phyloP scores from a whole-genome alignment of 2,888 invertebrate genomes.

The Drosophila tanythrix region DNA sequence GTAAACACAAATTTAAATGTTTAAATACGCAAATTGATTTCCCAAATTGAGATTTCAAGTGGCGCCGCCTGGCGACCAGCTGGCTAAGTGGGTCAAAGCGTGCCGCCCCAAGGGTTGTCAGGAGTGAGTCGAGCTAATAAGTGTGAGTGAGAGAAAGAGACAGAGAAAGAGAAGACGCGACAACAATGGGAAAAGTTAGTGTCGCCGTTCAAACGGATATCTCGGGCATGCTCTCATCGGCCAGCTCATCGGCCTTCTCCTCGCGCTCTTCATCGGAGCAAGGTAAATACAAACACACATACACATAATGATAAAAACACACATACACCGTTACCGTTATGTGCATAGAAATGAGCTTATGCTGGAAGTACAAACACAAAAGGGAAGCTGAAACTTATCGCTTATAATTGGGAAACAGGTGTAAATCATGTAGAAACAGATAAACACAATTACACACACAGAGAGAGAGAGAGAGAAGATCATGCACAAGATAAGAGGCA shows the following conservation, averaged over 20 bases:
- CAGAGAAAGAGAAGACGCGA: slow-evolving; percentile 7
- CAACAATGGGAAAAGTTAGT: slow-evolving; percentile 74
- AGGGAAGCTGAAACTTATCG: slow-evolving; percentile 32
- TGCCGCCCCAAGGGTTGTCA: slow-evolving; percentile 37
- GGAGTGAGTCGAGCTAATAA: background rate
- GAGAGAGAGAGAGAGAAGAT: slow-evolving; percentile 25
- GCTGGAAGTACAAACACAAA: slow-evolving; percentile 36
- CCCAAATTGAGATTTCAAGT: slow-evolving; percentile 71
- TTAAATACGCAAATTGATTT: slow-evolving; percentile 66
- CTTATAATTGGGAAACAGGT: slow-evolving; percentile 59
- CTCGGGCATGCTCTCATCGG: slow-evolving; percentile 77
- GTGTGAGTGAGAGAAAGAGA: slow-evolving; percentile 12
- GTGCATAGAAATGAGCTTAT: slow-evolving; percentile 50
- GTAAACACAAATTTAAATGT: slow-evolving; percentile 62
- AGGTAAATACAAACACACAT: slow-evolving; percentile 66
- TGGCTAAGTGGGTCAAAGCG: slow-evolving; percentile 65
- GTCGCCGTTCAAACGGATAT: slow-evolving; percentile 85
- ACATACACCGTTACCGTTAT: slow-evolving; percentile 31
- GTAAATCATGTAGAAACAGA: slow-evolving; percentile 49
- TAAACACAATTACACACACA: background rate
- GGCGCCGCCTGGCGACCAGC: slow-evolving; percentile 54
- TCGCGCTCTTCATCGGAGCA: slow-evolving; percentile 81
- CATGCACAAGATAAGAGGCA: slow-evolving; percentile 55
- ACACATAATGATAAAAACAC: background rate
- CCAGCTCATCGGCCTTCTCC: slow-evolving; percentile 71